Percentiles rank a stretch among this genome's conserved stretches.
These are phyloP conservation scores for Pluvianellus socialis DNA, from an alignment of 2,113 vertebrate species.

Conservation along the genomic window DNA sequence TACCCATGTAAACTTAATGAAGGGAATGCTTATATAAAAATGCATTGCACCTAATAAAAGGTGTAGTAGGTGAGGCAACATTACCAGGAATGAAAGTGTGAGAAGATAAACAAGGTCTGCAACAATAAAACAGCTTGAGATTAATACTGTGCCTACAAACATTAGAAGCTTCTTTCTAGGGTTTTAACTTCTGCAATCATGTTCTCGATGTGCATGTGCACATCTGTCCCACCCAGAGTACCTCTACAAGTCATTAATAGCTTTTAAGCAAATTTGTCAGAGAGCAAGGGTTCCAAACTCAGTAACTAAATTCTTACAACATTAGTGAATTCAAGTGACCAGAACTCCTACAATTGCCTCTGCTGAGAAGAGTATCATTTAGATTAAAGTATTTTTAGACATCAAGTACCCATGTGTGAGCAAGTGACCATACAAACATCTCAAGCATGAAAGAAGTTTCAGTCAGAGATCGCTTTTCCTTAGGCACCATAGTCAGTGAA, in stretches of 20 bases:
- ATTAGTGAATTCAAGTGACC: neutral
- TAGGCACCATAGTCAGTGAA: neutral
- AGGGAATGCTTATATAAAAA: neutral
- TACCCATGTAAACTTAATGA: neutral
- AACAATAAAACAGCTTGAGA: neutral
- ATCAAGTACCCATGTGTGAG: fast-evolving
- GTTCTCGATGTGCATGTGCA: neutral
- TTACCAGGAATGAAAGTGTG: neutral
- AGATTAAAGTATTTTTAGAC: neutral
- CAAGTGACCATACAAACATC: neutral
- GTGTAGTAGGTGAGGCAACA: neutral
- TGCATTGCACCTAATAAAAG: neutral
- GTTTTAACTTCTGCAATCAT: neutral
- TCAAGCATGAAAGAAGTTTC: neutral
- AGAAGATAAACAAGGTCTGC: neutral
- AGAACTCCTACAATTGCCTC: neutral
- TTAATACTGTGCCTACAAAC: neutral
- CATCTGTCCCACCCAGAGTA: neutral
- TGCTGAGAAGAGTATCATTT: neutral
- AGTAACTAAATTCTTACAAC: neutral
- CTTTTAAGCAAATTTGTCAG: neutral
- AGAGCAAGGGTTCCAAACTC: neutral
- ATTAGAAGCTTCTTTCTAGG: neutral
- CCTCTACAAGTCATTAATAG: neutral
- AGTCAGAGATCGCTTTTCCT: neutral